A percentile compares a stretch with the other conserved stretches of the same genome.
These are phyloP conservation scores for Oenanthe melanoleuca DNA, from an alignment of 2,113 vertebrate species.

Conservation along the genomic window DNA sequence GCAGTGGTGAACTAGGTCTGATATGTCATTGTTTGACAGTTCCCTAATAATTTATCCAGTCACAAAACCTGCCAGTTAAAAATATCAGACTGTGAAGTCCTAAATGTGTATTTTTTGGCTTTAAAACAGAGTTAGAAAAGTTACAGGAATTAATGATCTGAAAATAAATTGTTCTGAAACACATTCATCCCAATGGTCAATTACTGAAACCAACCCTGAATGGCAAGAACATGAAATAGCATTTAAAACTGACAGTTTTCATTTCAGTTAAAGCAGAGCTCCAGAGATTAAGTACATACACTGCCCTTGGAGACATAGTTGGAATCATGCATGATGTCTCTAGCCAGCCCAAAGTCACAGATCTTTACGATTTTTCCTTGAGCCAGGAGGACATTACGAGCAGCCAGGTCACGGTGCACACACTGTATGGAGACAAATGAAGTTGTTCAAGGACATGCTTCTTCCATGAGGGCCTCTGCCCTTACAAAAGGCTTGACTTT, in stretches of 20 bases:
- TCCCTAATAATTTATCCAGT: background rate
- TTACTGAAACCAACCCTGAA: background rate
- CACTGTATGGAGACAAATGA: slow-evolving; percentile 76
- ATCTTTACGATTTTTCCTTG: slow-evolving; percentile 99
- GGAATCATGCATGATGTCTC: slow-evolving; percentile 99
- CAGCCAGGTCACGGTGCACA: slow-evolving; percentile 96
- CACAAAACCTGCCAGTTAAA: background rate
- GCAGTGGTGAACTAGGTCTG: background rate
- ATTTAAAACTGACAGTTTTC: background rate
- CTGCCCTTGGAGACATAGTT: slow-evolving; percentile 99
- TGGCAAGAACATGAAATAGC: background rate
- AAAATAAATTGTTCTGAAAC: background rate
- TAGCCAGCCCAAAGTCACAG: slow-evolving; percentile 96
- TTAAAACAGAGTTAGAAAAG: background rate
- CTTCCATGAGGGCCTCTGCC: background rate
- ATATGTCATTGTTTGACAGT: background rate
- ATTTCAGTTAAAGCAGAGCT: background rate
- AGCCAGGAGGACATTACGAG: slow-evolving; percentile 97
- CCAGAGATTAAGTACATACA: slow-evolving; percentile 76
- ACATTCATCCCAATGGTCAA: background rate
- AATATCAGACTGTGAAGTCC: background rate
- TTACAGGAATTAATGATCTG: background rate
- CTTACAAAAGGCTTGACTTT: background rate
- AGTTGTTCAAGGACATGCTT: background rate
- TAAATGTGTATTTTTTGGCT: background rate